phyloP scores from a whole-genome alignment of 2,797 vertebrate species.

The Enteromius trimaculatus region DNA sequence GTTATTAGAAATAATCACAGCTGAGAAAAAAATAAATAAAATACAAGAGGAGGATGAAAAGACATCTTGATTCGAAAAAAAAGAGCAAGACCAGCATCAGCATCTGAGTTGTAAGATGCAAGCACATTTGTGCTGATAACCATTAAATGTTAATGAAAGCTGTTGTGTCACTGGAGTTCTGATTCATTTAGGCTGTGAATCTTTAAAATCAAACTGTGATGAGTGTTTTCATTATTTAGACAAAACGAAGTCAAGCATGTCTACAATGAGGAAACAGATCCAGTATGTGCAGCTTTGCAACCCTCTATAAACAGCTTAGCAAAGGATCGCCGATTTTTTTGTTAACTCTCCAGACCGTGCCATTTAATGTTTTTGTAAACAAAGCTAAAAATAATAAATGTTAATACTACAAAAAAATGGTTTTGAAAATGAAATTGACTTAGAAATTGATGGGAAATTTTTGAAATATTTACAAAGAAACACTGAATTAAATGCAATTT shows the following conservation, averaged over 20 bases:
- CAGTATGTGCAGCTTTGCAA: neutral
- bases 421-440: neutral
- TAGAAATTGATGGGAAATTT: neutral
- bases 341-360: neutral
- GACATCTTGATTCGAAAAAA: conserved; percentile 9
- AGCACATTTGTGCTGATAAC: conserved; percentile 16
- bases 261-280: neutral
- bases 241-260: conserved; percentile 44
- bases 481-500: neutral
- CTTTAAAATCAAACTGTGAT: conserved; percentile 28
- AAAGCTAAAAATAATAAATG: neutral
- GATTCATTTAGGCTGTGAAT: conserved; percentile 60
- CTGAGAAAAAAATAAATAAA: neutral
- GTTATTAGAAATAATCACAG: conserved; percentile 22
- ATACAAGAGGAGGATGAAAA: conserved; percentile 14
- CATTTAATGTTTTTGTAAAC: neutral
- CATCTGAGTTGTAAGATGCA: neutral
- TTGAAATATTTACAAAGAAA: neutral
- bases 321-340: neutral
- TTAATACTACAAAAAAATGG: neutral
- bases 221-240: conserved; percentile 51
- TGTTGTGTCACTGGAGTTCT: conserved; percentile 46
- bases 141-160: conserved; percentile 56
- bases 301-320: neutral
- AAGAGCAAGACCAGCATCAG: neutral